Base-by-base conservation (phyloP, 2,113 vertebrate genomes). In the Orientallactaga bullata region DNA sequence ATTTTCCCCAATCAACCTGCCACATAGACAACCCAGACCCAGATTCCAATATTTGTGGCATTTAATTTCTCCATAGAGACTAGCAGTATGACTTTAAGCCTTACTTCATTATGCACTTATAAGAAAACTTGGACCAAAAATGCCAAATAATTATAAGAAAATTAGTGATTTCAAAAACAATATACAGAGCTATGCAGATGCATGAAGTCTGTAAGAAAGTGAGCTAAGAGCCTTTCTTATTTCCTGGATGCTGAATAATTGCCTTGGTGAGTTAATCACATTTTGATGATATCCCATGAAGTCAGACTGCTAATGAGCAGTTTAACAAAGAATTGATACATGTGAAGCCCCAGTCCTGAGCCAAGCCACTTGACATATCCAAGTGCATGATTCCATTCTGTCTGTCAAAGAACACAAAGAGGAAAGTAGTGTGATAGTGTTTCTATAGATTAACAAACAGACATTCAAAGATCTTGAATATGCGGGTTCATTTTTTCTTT, bases 401-500 rank as follows among this genome's bases (percentile, higher is more conserved):
- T 76, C 65, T 42, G 20, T 35, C 4, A 12, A 73, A 88, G 60
- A 86, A 69, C 39, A 24, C 15, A 65, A 10, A 15, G 20, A 80
- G 30, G 35, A 71, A 94, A 76, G 28, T 65, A 60, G 32, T 47
- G 26, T 69, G 77, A 65, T 58, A 26, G 16, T 51, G 0, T 39
- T 58, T 90, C 47, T 58, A 39, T 13, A 79, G n/a, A 65, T 47
- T 65, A 65, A 10, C 77, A 60, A 51, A 51, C 16, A 32, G 65
- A 91, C 23, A 9, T 77, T 93, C 76, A 39, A 23, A 15, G 3
- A 82, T 60, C 76, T 94, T 74, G 28, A 68, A 61, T 73, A 83
- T 55, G 17, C 55, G 81, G 7, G 93, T 86, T 74, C 28, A 87
- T 72, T 32, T 72, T 88, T 81, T 68, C 4, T 90, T 71, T 79